A percentile compares a stretch with the other conserved stretches of the same genome.
Evolutionary conservation across 2,888 invertebrate species (phyloP).

Genomic region (Holacanthella duospinosa): DNA sequence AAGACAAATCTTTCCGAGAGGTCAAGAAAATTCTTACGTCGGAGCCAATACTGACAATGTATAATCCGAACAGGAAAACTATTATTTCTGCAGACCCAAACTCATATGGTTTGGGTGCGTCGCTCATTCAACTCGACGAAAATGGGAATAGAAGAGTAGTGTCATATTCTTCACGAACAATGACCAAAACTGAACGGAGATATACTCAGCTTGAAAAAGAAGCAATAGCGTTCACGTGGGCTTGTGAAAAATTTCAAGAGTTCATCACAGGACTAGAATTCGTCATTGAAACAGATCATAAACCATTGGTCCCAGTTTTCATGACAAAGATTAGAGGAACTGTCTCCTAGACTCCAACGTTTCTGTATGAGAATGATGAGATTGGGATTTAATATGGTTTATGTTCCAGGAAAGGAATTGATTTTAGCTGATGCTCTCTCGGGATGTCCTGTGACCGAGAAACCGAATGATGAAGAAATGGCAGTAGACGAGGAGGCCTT

Average conservation of each 20-base stretch:
- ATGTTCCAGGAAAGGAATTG: background rate
- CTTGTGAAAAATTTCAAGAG: slow-evolving; percentile 39
- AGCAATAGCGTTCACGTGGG: slow-evolving; percentile 39
- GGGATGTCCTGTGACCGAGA: background rate
- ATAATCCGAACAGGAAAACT: slow-evolving; percentile 27
- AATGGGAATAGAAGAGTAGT: too few relatives aligned
- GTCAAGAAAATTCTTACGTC: slow-evolving; percentile 38
- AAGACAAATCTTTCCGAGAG: slow-evolving; percentile 35
- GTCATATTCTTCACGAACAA: too few relatives aligned
- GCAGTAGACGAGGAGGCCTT: background rate
- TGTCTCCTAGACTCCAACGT: background rate
- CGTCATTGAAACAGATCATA: background rate
- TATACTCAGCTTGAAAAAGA: slow-evolving; percentile 42
- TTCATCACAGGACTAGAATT: slow-evolving; percentile 37
- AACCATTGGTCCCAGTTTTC: background rate
- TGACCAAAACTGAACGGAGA: slow-evolving; percentile 39
- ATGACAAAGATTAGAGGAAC: background rate
- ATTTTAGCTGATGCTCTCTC: background rate
- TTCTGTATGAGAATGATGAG: background rate
- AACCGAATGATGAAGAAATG: background rate
- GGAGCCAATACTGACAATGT: slow-evolving; percentile 39
- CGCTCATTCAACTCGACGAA: background rate
- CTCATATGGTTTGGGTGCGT: background rate
- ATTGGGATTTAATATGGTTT: background rate
- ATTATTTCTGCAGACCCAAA: background rate